Percentiles rank a stretch among this genome's conserved stretches.
These are phyloP conservation scores for Psix sp. DNA, from an alignment of 1,140 invertebrate species.

Conservation along the genomic window DNA sequence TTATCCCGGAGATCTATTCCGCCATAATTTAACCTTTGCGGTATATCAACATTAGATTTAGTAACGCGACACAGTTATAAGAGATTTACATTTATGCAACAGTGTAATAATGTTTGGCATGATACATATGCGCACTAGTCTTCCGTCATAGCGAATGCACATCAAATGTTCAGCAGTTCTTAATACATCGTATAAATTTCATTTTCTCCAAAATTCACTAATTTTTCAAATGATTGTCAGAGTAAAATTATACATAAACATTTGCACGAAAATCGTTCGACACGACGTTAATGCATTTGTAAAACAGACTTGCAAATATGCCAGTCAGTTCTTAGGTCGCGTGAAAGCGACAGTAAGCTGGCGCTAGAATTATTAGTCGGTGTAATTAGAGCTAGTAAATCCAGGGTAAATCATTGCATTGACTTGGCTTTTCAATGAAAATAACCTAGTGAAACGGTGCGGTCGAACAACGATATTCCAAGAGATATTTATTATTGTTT, in stretches of 20 bases:
- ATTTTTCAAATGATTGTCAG: no score
- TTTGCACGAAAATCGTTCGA: not conserved
- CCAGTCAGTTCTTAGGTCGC: no score
- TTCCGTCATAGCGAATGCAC: no score
- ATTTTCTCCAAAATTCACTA: no score
- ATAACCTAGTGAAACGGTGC: not conserved
- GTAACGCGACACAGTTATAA: slow-evolving; percentile 22
- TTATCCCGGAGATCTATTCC: not conserved
- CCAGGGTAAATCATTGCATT: slow-evolving; percentile 50
- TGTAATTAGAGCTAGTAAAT: slow-evolving; percentile 52
- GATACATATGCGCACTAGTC: slow-evolving; percentile 12
- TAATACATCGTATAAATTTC: no score
- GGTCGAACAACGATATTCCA: slow-evolving; percentile 19
- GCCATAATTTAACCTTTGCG: slow-evolving; percentile 4
- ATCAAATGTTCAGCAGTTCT: no score
- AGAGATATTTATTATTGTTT: slow-evolving; percentile 43
- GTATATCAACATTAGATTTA: slow-evolving; percentile 20
- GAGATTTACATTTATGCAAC: slow-evolving; percentile 25
- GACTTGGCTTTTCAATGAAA: slow-evolving; percentile 52
- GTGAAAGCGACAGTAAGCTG: slow-evolving; percentile 52
- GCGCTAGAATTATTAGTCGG: slow-evolving; percentile 47
- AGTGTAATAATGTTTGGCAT: not conserved
- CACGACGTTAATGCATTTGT: slow-evolving; percentile 10
- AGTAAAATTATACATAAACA: not conserved
- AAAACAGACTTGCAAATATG: no score